Percentiles rank a stretch among this genome's conserved stretches.
Conservation (phyloP, 1,140 invertebrate species). For the Bradynema listronoti region DNA sequence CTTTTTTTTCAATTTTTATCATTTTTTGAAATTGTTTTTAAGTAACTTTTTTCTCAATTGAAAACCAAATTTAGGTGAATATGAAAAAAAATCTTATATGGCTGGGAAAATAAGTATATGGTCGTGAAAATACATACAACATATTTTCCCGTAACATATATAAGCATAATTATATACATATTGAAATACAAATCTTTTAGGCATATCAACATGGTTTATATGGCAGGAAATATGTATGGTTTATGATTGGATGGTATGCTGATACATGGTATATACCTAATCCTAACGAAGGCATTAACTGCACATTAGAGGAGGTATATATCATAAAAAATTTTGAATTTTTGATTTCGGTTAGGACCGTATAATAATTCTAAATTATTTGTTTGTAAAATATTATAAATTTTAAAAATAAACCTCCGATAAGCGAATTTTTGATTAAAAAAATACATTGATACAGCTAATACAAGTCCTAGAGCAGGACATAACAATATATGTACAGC, state of each 20-base stretch:
- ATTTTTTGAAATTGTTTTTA: too few relatives aligned
- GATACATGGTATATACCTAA: conserved; percentile 90
- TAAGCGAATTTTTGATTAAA: conserved; percentile 34
- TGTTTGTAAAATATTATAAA: neutral
- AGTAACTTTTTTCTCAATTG: too few relatives aligned
- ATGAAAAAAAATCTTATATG: neutral
- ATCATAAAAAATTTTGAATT: too few relatives aligned
- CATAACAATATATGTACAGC: conserved; percentile 50
- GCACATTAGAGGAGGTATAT: conserved; percentile 83
- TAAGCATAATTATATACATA: conserved; percentile 6
- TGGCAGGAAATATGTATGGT: conserved; percentile 95
- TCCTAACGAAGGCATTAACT: conserved; percentile 80
- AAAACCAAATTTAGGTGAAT: too few relatives aligned
- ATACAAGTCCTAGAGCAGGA: conserved; percentile 70
- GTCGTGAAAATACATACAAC: neutral
- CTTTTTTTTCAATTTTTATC: too few relatives aligned
- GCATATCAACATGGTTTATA: conserved; percentile 84
- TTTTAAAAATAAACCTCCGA: conserved; percentile 15
- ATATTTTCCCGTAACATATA: neutral
- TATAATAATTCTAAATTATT: conserved; percentile 75
- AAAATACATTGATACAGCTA: conserved; percentile 75
- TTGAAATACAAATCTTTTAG: conserved; percentile 43
- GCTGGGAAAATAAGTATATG: neutral
- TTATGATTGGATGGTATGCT: conserved; percentile 99
- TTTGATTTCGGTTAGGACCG: conserved; percentile 90